Evolutionary conservation across 2,888 invertebrate genomes (phyloP), one percentile per base, ranked within the genome.

Genomic region (Drosophila mettleri): DNA sequence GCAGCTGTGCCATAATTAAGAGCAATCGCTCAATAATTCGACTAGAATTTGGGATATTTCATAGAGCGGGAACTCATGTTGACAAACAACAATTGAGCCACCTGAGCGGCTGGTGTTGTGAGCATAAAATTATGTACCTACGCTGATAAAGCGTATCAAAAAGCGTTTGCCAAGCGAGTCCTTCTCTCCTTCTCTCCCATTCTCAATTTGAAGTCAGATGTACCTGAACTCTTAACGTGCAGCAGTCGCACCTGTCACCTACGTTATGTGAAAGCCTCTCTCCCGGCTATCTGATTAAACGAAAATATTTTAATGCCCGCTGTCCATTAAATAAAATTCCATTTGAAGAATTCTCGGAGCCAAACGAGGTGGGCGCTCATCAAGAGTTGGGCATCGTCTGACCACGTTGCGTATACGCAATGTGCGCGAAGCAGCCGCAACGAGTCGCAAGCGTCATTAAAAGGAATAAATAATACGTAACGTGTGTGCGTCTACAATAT

Each of bases 391-490:
- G 20, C 45, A 55, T 54, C 16, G 59, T 70, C 60, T 76, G 77
- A 53, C 48, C 77, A 59, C 54, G 38, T 14, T 61, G 77, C 77
- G 67, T 59, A 76, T 75, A 54, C 57, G 66, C 20, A 65, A 53
- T 33, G 41, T 16, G 18, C n/a, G 31, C 38, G 12, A 24, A 12
- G 24, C 9, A 10, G 14, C 65, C 57, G 31, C 55, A 57, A 55
- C 22, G 62, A 27, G 65, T 55, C 53, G 36, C 34, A 48, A 22
- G 55, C 41, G 54, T 55, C 67, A 67, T 74, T 77, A 77, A 74
- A 62, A 45, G 59, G 67, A 58, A 67, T 74, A 77, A 62, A 72
- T 74, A 63, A 77, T 74, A 69, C 41, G 54, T 24, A n/a, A 36
- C 36, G 52, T 29, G 18, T 36, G 53, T 51, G 18, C 54, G 46